Percentiles rank a stretch among this genome's conserved stretches.
Conservation (phyloP, 1,140 invertebrate genomes). For the Brachystomella parvula region DNA sequence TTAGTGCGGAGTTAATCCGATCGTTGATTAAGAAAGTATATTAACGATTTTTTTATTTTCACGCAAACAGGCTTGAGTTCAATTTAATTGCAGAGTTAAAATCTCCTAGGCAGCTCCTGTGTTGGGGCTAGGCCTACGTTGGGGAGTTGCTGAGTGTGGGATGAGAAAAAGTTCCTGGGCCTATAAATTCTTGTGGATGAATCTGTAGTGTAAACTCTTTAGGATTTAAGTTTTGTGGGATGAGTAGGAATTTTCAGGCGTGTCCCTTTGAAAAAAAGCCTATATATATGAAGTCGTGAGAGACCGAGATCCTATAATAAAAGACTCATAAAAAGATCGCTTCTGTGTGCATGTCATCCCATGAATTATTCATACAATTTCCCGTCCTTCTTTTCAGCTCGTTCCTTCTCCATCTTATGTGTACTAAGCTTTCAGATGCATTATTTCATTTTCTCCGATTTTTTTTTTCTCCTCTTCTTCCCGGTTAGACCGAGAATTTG, state of each 20-base stretch:
- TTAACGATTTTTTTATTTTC: no score
- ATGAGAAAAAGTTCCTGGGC: background rate
- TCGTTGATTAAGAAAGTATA: no score
- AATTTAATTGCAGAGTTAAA: no score
- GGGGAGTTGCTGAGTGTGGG: background rate
- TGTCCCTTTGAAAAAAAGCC: slow-evolving; percentile 18
- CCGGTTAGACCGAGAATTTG: no score
- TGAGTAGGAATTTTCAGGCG: slow-evolving; percentile 22
- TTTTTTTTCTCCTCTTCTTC: no score
- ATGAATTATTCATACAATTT: slow-evolving; percentile 35
- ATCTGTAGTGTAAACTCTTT: background rate
- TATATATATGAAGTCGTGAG: slow-evolving; percentile 2
- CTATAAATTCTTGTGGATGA: slow-evolving; percentile 4
- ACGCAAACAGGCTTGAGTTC: no score
- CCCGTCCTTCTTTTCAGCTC: background rate
- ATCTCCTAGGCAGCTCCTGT: no score
- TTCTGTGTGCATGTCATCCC: slow-evolving; percentile 32
- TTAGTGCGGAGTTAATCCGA: no score
- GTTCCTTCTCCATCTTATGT: slow-evolving; percentile 10
- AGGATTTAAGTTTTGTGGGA: slow-evolving; percentile 10
- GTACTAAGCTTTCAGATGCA: slow-evolving; percentile 1
- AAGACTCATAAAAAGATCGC: slow-evolving; percentile 35
- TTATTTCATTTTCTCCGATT: background rate
- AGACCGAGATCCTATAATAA: slow-evolving; percentile 23
- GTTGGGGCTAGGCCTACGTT: no score